Percentiles rank a stretch among this genome's conserved stretches.
Conservation (phyloP, 2,113 vertebrate genomes). For the Callionymus lyra region DNA sequence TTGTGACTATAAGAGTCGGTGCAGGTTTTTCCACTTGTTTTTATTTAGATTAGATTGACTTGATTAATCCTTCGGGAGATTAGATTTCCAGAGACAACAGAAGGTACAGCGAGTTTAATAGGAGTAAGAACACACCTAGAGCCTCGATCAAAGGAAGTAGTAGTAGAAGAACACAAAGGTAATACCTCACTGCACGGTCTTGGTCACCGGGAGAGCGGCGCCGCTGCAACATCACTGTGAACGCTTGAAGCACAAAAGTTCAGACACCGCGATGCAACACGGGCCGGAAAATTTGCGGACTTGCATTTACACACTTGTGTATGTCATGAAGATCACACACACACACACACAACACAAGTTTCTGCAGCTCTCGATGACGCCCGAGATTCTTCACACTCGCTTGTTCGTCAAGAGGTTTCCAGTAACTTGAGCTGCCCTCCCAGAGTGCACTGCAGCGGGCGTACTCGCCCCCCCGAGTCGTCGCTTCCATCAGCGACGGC, state of each 20-base stretch:
- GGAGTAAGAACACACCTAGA: too few relatives aligned
- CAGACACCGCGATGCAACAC: constrained; percentile 11
- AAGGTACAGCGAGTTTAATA: too few relatives aligned
- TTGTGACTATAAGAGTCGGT: too few relatives aligned
- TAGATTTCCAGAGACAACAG: too few relatives aligned
- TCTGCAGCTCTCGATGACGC: constrained; percentile 19
- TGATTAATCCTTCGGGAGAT: too few relatives aligned
- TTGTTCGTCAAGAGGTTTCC: constrained; percentile 36
- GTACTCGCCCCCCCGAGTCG: constrained; percentile 25
- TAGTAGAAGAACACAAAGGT: too few relatives aligned
- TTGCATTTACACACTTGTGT: neutral
- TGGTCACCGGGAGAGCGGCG: too few relatives aligned
- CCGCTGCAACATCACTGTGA: constrained; percentile 4
- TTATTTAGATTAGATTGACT: too few relatives aligned
- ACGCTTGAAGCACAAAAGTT: constrained; percentile 23
- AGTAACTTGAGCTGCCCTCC: constrained; percentile 35
- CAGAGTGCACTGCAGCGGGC: constrained; percentile 44
- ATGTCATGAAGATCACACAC: constrained; percentile 13
- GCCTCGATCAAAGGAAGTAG: too few relatives aligned
- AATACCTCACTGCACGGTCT: too few relatives aligned
- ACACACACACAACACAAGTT: neutral
- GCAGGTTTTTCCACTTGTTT: too few relatives aligned
- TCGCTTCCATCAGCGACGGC: constrained; percentile 5
- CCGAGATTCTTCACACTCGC: neutral
- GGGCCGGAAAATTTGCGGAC: constrained; percentile 1